Percentiles rank a stretch among this genome's conserved stretches.
Evolutionary conservation across 2,888 invertebrate genomes (phyloP).

Genomic region (Charanyca ferruginea): DNA sequence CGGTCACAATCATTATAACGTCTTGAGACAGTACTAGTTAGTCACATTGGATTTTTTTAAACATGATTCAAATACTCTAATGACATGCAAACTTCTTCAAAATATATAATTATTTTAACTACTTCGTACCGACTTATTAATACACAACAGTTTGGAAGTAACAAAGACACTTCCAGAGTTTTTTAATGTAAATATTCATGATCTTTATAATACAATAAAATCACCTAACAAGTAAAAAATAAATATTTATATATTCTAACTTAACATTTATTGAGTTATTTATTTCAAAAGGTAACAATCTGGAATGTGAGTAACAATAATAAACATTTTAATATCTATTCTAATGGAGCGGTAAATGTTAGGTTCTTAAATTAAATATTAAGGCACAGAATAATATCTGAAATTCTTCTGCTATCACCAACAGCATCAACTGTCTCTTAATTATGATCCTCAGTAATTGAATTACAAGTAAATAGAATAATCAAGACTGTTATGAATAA

Average conservation of each 20-base stretch:
- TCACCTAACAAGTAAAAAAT: not conserved
- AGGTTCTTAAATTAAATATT: not conserved
- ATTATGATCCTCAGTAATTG: not conserved
- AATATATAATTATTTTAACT: not conserved
- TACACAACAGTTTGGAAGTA: slow-evolving; percentile 2
- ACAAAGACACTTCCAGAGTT: not conserved
- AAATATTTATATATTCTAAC: not conserved
- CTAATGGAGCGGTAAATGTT: not conserved
- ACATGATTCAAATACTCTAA: too few species aligned
- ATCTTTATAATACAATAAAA: too few species aligned
- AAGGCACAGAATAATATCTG: not conserved
- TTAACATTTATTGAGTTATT: not conserved
- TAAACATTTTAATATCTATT: not conserved
- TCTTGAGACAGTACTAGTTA: too few species aligned
- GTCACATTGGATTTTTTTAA: too few species aligned
- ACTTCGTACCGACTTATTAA: not conserved
- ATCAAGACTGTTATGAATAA: too few species aligned
- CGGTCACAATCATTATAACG: too few species aligned
- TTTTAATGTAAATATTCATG: not conserved
- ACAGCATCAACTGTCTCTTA: too few species aligned
- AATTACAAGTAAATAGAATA: not conserved
- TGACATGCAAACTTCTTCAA: too few species aligned
- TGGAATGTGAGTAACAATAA: slow-evolving; percentile 37
- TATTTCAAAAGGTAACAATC: slow-evolving; percentile 31
- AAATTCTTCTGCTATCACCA: not conserved